Base-by-base conservation (phyloP, 2,113 vertebrate genomes). In the Nannobrachium achirus region DNA sequence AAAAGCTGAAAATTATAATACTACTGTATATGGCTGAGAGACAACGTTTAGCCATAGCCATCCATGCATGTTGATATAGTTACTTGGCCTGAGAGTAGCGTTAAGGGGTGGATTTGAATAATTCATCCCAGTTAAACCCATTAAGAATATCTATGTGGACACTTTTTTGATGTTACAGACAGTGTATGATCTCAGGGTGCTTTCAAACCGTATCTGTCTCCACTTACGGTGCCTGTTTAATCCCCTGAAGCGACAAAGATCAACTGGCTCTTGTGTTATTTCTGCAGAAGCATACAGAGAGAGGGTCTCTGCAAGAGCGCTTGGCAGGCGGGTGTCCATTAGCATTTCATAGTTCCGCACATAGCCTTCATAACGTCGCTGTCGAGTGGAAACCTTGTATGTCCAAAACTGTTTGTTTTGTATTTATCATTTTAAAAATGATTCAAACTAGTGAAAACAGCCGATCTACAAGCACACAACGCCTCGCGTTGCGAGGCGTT, bases 231-330 rank as follows among this genome's bases (percentile, higher is more conserved):
- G 65, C 75, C 79, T 81, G 56, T 84, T 89, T 83, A 33, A 33
- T 78, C 76, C 91, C 90, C 87, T 56, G 82, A 89, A 92, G 91
- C 87, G 73, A 92, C 89, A 88, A 85, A 89, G 76, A 86, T 88
- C 88, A 89, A 89, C 85, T 72, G 56, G 79, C 73, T 78, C 66
- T 49, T 63, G 75, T 76, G 75, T 81, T 88, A 86, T 84, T 87
- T 82, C 77, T 70, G 76, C 11, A 71, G 68, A 87, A 86, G 73
- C 80, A 53, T 70, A 80, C 78, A 72, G 78, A 70, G 62, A 65
- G 63, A 75, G 63, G 33, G 71, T 62, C 71, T 61, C 33, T 13
- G 58, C 57, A 69, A 8, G 51, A 56, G 51, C 71, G 7, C 64
- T 56, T 69, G 72, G 67, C 69, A 62, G 62, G 16, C 53, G 19